Percentiles rank a stretch among this genome's conserved stretches.
phyloP scores from a whole-genome alignment of 2,797 vertebrate genomes.

The Coluber constrictor region DNA sequence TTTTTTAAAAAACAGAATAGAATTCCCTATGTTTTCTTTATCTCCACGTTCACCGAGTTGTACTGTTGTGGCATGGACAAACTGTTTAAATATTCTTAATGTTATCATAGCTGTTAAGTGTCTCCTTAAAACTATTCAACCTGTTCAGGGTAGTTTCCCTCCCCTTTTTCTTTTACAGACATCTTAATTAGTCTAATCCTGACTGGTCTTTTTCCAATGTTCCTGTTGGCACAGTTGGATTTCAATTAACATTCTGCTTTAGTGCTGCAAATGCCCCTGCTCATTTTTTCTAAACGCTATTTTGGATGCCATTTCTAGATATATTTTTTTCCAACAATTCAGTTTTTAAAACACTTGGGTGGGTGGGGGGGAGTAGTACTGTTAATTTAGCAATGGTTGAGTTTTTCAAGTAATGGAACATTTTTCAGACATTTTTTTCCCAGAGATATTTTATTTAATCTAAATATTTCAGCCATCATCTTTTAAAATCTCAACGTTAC shows the following conservation, averaged over 20 bases:
- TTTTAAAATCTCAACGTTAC: constrained; percentile 41
- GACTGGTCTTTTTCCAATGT: constrained; percentile 80
- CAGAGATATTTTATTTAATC: constrained; percentile 13
- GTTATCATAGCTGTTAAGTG: constrained; percentile 50
- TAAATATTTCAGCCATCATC: constrained; percentile 33
- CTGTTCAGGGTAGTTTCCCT: constrained; percentile 59
- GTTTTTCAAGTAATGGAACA: constrained; percentile 14
- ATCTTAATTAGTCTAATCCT: constrained; percentile 82
- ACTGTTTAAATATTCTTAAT: constrained; percentile 38
- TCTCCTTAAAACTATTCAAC: constrained; percentile 73
- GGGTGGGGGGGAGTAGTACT: constrained; percentile 44
- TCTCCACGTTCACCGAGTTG: constrained; percentile 23
- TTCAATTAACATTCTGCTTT: constrained; percentile 79
- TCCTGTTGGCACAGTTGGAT: constrained; percentile 79
- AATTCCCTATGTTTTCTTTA: constrained; percentile 5
- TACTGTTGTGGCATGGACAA: constrained; percentile 34
- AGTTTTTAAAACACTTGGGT: constrained; percentile 57
- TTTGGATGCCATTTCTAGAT: constrained; percentile 67
- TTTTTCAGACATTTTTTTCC: not conserved
- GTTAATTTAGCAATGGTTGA: constrained; percentile 42
- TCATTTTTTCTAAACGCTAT: constrained; percentile 58
- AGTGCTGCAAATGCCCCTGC: constrained; percentile 71
- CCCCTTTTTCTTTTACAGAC: constrained; percentile 70
- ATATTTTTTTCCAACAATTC: constrained; percentile 56
- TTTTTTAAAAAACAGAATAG: not conserved